A percentile compares a stretch with the other conserved stretches of the same genome.
phyloP scores from a whole-genome alignment of 1,140 invertebrate genomes.

The Oppia nitens region DNA sequence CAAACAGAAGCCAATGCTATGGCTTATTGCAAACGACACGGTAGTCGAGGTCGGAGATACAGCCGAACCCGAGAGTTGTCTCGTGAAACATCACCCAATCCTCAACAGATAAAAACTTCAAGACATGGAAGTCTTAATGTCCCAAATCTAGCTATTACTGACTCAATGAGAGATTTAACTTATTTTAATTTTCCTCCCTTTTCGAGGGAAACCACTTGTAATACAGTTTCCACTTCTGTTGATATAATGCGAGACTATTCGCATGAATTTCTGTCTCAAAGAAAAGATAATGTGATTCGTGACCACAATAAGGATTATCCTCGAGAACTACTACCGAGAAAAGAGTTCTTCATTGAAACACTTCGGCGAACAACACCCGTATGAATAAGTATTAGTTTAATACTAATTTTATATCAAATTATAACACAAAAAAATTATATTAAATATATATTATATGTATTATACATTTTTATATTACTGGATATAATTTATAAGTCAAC shows the following conservation, averaged over 20 bases:
- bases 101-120: background rate
- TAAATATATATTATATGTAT: no score
- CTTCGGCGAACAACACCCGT: slow-evolving; percentile 36
- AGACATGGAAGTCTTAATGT: background rate
- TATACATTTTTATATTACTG: no score
- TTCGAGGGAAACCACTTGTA: slow-evolving; percentile 33
- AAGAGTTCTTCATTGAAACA: slow-evolving; percentile 27
- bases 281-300: background rate
- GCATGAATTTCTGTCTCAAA: slow-evolving; percentile 20
- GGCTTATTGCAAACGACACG: slow-evolving; percentile 13
- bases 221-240: slow-evolving; percentile 38
- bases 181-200: slow-evolving; percentile 24
- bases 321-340: background rate
- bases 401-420: no score
- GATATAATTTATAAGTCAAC: no score
- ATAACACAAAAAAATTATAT: no score
- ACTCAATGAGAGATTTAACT: slow-evolving; percentile 24
- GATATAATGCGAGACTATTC: slow-evolving; percentile 34
- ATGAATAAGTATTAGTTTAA: slow-evolving; percentile 26
- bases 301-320: background rate
- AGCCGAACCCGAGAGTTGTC: slow-evolving; percentile 6
- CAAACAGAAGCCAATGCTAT: background rate
- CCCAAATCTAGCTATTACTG: slow-evolving; percentile 15
- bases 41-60: slow-evolving; percentile 6
- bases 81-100: slow-evolving; percentile 18